Evolutionary conservation across 2,888 invertebrate species (phyloP).

Genomic region (Drosophila affinis): DNA sequence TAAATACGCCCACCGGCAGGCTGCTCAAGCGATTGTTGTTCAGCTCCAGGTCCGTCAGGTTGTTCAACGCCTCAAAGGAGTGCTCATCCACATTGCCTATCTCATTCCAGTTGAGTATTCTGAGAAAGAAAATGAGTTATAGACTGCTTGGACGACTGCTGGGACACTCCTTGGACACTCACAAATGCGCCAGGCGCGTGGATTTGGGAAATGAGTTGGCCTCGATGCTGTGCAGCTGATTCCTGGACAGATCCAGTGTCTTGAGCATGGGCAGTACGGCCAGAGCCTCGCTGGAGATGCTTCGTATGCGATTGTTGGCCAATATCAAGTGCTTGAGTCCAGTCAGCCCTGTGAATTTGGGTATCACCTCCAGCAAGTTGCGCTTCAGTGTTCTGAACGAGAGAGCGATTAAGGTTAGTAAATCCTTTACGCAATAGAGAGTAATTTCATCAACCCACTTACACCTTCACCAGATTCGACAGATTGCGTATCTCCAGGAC

Average conservation of each 20-base stretch:
- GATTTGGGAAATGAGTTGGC: constrained; percentile 84
- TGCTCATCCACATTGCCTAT: constrained; percentile 89
- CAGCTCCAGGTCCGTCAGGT: constrained; percentile 89
- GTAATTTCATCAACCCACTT: constrained; percentile 67
- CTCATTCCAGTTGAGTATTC: constrained; percentile 89
- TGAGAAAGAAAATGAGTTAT: constrained; percentile 75
- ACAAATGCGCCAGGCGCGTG: constrained; percentile 77
- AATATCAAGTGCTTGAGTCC: constrained; percentile 90
- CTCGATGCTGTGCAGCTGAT: constrained; percentile 83
- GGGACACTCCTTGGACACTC: constrained; percentile 47
- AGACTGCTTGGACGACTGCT: too few species aligned
- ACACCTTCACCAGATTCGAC: constrained; percentile 85
- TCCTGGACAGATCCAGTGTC: constrained; percentile 84
- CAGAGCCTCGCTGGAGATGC: constrained; percentile 93
- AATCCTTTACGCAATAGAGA: constrained; percentile 3
- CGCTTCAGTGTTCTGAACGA: constrained; percentile 86
- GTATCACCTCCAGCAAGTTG: constrained; percentile 91
- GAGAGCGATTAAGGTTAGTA: not conserved
- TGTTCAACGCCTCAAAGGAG: constrained; percentile 89
- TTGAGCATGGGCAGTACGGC: constrained; percentile 87
- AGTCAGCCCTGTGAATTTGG: constrained; percentile 90
- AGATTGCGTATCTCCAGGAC: constrained; percentile 84
- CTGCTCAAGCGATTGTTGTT: constrained; percentile 90
- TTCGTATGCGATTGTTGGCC: constrained; percentile 91
- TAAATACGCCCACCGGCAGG: constrained; percentile 90